phyloP scores from a whole-genome alignment of 1,140 invertebrate genomes.

The Drosophila funebris region DNA sequence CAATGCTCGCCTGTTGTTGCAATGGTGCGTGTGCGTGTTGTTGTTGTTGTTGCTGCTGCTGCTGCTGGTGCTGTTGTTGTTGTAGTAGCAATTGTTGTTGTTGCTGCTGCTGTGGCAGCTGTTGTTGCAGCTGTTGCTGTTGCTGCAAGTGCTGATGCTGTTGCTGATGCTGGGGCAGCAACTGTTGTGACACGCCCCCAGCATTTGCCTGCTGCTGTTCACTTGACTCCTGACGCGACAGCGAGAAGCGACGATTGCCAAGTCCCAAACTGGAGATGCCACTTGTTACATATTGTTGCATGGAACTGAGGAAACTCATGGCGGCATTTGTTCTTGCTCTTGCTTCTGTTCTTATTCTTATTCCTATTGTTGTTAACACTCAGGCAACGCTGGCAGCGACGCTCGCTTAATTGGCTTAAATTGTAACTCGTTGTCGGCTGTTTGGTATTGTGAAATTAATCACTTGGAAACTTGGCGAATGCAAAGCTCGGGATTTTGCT shows the following conservation, averaged over 20 bases:
- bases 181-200: conserved; percentile 30
- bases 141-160: conserved; percentile 13
- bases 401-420: conserved; percentile 67
- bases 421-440: conserved; percentile 7
- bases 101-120: conserved; percentile 3
- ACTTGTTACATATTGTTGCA: conserved; percentile 91
- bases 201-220: conserved; percentile 58
- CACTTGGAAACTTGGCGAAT: conserved; percentile 66
- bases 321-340: conserved; percentile 65
- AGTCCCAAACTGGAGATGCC: conserved; percentile 90
- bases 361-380: no score
- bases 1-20: conserved; percentile 66
- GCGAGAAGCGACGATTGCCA: conserved; percentile 90
- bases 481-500: conserved; percentile 57
- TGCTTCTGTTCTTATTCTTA: conserved; percentile 19
- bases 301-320: conserved; percentile 93
- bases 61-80: conserved; percentile 29
- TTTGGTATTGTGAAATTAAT: conserved; percentile 64
- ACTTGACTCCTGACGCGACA: conserved; percentile 87
- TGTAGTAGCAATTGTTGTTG: conserved; percentile 16
- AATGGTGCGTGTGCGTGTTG: conserved; percentile 53
- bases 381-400: no score
- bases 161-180: conserved; percentile 13
- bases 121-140: conserved; percentile 1
- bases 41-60: conserved; percentile 50